Percentiles rank a stretch among this genome's conserved stretches.
These are phyloP conservation scores for Enteromius mattozi DNA, from an alignment of 2,797 vertebrate genomes.

Conservation along the genomic window DNA sequence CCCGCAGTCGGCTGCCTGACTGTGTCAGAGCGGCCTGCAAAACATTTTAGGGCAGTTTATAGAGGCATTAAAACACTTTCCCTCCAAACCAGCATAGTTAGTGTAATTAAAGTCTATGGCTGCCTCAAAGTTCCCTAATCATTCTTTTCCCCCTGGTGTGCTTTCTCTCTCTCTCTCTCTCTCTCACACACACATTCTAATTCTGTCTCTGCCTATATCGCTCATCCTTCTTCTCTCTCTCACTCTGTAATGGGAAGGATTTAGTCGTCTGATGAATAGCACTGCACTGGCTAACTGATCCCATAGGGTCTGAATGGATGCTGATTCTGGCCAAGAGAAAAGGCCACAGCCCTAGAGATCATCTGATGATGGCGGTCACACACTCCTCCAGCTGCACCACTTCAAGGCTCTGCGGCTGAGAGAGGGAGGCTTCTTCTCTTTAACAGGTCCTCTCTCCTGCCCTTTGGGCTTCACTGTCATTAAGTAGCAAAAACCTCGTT, in stretches of 20 bases:
- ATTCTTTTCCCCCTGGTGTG: neutral
- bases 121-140: slow-evolving; percentile 26
- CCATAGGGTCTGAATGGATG: slow-evolving; percentile 40
- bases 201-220: slow-evolving; percentile 22
- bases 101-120: slow-evolving; percentile 56
- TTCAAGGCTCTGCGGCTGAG: neutral
- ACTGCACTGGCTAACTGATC: slow-evolving; percentile 54
- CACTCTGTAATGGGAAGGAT: slow-evolving; percentile 42
- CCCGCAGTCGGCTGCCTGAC: neutral
- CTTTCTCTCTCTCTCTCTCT: neutral
- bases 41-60: slow-evolving; percentile 27
- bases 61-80: slow-evolving; percentile 40
- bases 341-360: slow-evolving; percentile 47
- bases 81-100: slow-evolving; percentile 38
- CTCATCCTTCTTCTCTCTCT: slow-evolving; percentile 17
- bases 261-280: slow-evolving; percentile 59
- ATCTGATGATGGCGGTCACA: slow-evolving; percentile 24
- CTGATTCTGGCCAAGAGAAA: slow-evolving; percentile 50
- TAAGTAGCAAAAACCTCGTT: neutral
- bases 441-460: neutral
- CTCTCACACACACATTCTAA: neutral
- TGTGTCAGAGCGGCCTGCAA: neutral
- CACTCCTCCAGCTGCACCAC: slow-evolving; percentile 33
- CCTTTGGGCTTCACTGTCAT: neutral
- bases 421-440: neutral